Conservation (phyloP, 2,797 vertebrate species). For the Pelochelys cantorii region DNA sequence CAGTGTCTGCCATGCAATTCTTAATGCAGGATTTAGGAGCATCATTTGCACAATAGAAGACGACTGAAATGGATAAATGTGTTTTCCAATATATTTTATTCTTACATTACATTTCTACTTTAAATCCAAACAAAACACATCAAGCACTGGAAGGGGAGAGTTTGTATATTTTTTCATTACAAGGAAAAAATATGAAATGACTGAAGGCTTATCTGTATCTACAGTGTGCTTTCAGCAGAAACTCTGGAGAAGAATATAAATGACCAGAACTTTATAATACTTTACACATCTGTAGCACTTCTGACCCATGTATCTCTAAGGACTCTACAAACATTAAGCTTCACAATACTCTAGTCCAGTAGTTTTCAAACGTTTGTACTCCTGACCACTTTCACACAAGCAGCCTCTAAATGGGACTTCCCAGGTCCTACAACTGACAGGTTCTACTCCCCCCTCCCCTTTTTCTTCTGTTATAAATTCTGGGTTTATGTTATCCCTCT, state of each 20-base stretch:
- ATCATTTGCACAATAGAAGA: background rate
- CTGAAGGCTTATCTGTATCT: background rate
- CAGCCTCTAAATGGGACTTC: no score
- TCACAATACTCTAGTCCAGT: background rate
- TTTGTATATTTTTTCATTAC: background rate
- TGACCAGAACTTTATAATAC: no score
- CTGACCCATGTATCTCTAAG: background rate
- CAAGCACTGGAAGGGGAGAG: background rate
- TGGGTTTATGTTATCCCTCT: no score
- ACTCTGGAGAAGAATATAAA: background rate
- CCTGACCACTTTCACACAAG: no score
- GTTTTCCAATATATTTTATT: background rate
- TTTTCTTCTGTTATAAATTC: no score
- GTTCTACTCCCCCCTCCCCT: no score
- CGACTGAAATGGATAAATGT: background rate
- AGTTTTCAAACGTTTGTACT: no score
- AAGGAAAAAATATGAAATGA: background rate
- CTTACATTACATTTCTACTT: background rate
- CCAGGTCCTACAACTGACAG: no score
- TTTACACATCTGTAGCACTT: background rate
- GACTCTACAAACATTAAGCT: background rate
- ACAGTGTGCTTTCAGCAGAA: background rate
- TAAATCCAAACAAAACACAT: background rate
- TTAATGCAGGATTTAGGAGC: background rate
- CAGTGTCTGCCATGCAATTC: background rate